Base-by-base conservation (phyloP, 2,113 vertebrate species). In the Proterorhinus semilunaris region DNA sequence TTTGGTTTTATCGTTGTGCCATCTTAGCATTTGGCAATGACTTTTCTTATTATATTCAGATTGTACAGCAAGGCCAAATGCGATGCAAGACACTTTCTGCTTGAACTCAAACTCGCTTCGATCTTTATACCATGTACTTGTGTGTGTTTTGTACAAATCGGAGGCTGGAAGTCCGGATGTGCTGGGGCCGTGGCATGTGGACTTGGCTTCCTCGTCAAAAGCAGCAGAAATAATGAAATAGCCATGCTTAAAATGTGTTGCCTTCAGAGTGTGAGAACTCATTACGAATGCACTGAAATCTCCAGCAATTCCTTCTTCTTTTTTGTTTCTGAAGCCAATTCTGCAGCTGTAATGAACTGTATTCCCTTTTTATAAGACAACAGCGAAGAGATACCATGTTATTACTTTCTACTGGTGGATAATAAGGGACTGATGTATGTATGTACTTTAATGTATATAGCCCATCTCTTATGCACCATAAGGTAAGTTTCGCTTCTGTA, bases 31-130 rank as follows among this genome's bases (percentile, higher is more conserved):
- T 93, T 92, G 91, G 88, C 84, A 87, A 90, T 79, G 67, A 63
- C 78, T 82, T 81, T 81, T 74, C 66, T 73, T 75, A 75, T 65
- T 72, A 69, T 73, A 66, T 74, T 80, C 47, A 13, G 72, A 52
- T 64, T 74, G 73, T 83, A 83, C 78, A 88, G 76, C 85, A 74
- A 90, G 74, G 91, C 89, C 90, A 90, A 93, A 92, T 90, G 91
- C 90, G 91, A 93, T 93, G 91, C 92, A 94, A 91, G 77, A 80
- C 57, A 65, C 88, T 86, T 86, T 65, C 70, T 82, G 57, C 78
- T 78, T 68, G 58, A 71, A 72, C 62, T 80, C 45, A 15, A 57
- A 69, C 52, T 0, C 21, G 85, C 81, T 88, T 82, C 66, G 81
- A 71, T 65, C 76, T 79, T 84, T 81, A 12, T 81, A 83, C 84